Percentiles rank a stretch among this genome's conserved stretches.
These are phyloP conservation scores for Drosophila diplacantha DNA, from an alignment of 2,888 invertebrate species.

Conservation along the genomic window DNA sequence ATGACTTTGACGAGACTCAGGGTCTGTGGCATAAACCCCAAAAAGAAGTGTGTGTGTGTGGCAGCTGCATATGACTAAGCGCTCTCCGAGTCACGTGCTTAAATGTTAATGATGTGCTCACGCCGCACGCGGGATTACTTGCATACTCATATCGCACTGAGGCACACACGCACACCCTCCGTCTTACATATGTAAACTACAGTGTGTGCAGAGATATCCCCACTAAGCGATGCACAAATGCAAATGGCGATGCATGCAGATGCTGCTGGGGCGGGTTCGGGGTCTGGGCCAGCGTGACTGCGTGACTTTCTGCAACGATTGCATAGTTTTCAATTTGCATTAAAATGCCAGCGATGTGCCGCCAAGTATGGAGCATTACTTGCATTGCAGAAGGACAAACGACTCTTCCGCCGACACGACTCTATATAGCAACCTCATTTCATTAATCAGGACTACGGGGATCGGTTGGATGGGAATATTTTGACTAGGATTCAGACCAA, in stretches of 20 bases:
- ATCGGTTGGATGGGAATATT: not conserved
- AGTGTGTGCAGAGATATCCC: conserved; percentile 24
- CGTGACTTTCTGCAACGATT: conserved; percentile 58
- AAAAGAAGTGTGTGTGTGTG: conserved; percentile 1
- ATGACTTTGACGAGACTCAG: conserved; percentile 26
- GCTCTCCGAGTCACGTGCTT: conserved; percentile 61
- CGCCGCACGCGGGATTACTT: conserved; percentile 38
- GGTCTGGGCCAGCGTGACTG: conserved; percentile 44
- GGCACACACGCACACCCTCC: conserved; percentile 6
- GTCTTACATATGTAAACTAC: conserved; percentile 21
- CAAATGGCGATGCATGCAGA: conserved; percentile 25
- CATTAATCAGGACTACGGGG: conserved; percentile 45
- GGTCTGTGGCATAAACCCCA: not conserved
- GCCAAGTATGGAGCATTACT: conserved; percentile 43
- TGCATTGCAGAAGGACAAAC: conserved; percentile 20
- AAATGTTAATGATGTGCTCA: conserved; percentile 66
- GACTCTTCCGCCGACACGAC: conserved; percentile 13
- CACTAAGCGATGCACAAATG: conserved; percentile 49
- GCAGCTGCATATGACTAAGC: conserved; percentile 58
- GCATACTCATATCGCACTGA: conserved; percentile 13
- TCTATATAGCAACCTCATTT: conserved; percentile 29
- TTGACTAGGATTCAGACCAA: not conserved
- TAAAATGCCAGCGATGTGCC: conserved; percentile 60
- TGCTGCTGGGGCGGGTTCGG: not conserved
- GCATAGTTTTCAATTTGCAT: conserved; percentile 60